Percentiles rank a stretch among this genome's conserved stretches.
Evolutionary conservation across 2,888 invertebrate genomes (phyloP).

Genomic region (Drosophila nr. medialis): DNA sequence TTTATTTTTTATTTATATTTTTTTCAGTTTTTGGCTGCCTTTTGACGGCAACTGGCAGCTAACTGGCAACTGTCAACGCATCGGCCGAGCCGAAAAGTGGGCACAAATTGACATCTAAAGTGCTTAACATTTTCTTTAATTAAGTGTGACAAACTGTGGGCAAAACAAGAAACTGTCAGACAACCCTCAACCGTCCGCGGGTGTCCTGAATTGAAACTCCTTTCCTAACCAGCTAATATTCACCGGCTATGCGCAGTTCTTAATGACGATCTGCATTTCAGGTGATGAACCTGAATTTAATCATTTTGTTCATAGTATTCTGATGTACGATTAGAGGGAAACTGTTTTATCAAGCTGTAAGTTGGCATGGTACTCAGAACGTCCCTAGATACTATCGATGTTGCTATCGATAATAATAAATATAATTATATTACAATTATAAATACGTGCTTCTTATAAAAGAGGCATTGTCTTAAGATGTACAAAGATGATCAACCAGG

Average conservation of each 20-base stretch:
- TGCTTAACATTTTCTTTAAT: slow-evolving; percentile 81
- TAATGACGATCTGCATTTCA: slow-evolving; percentile 6
- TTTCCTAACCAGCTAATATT: not conserved
- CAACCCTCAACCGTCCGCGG: slow-evolving; percentile 2
- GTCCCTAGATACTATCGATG: no score
- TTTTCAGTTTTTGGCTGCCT: slow-evolving; percentile 50
- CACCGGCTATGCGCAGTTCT: not conserved
- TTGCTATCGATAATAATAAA: not conserved
- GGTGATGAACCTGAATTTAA: not conserved
- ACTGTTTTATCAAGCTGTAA: no score
- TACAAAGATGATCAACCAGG: not conserved
- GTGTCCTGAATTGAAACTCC: not conserved
- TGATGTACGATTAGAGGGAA: no score
- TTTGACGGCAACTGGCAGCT: slow-evolving; percentile 47
- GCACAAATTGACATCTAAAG: slow-evolving; percentile 80
- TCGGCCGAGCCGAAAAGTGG: slow-evolving; percentile 68
- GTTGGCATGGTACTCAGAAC: no score
- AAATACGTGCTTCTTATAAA: not conserved
- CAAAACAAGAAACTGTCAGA: slow-evolving; percentile 39
- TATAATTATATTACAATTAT: no score
- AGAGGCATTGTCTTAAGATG: not conserved
- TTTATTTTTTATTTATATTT: slow-evolving; percentile 14
- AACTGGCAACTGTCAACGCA: slow-evolving; percentile 73
- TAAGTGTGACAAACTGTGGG: slow-evolving; percentile 80
- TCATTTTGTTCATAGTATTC: not conserved